Conservation (phyloP, 1,140 invertebrate genomes). For the Cyclargus thomasi region DNA sequence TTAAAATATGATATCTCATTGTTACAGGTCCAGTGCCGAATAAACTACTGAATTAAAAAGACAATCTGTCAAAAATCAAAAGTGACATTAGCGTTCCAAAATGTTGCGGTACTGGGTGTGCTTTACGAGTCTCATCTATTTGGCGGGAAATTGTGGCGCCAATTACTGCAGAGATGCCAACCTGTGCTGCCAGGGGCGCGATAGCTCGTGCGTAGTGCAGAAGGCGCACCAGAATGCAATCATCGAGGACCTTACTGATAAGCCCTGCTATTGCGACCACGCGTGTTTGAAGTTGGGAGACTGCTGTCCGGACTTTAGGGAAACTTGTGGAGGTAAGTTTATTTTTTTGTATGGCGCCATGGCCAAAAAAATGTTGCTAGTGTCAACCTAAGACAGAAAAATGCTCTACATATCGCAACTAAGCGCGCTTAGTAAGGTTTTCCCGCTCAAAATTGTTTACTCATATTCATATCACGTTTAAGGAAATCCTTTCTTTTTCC, state of each 20-base stretch:
- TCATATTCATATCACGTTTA: background rate
- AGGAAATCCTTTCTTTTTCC: background rate
- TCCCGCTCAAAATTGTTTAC: background rate
- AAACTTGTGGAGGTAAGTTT: slow-evolving; percentile 86
- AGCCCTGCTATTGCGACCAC: slow-evolving; percentile 92
- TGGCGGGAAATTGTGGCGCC: slow-evolving; percentile 54
- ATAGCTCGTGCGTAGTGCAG: slow-evolving; percentile 91
- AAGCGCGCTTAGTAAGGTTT: background rate
- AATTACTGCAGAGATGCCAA: slow-evolving; percentile 83
- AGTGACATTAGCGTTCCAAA: slow-evolving; percentile 33
- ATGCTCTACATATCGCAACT: background rate
- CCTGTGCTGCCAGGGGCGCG: slow-evolving; percentile 86
- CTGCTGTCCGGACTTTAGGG: slow-evolving; percentile 89
- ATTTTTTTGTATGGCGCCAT: background rate
- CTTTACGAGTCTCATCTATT: slow-evolving; percentile 49
- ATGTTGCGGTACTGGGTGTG: slow-evolving; percentile 59
- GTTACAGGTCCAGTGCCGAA: background rate
- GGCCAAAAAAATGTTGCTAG: no score
- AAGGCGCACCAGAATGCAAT: slow-evolving; percentile 88
- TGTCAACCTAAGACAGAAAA: no score
- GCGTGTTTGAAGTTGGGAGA: slow-evolving; percentile 90
- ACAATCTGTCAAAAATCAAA: slow-evolving; percentile 3
- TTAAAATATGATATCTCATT: background rate
- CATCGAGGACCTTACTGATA: slow-evolving; percentile 86
- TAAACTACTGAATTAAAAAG: background rate